Percentiles rank a stretch among this genome's conserved stretches.
Evolutionary conservation across 2,113 vertebrate genomes (phyloP).

Genomic region (Neodon shergylaensis): DNA sequence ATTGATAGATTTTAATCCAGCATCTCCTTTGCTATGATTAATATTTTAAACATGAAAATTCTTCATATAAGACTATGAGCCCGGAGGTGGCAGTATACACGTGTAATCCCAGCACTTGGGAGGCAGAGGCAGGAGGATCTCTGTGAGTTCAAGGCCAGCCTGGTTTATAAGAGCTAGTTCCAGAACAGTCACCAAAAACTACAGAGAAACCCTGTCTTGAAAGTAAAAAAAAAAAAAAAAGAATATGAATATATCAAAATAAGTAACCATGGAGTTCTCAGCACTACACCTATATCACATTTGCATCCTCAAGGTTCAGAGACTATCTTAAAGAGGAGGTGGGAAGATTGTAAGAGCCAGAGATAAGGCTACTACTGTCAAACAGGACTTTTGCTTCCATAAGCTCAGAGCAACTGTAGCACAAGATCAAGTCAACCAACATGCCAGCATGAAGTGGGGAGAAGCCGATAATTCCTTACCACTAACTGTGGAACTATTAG

Average conservation of each 20-base stretch:
- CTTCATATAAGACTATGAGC: not conserved
- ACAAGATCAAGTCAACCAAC: not conserved
- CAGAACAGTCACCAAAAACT: no score
- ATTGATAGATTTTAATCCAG: not conserved
- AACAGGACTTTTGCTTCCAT: not conserved
- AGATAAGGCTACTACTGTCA: no score
- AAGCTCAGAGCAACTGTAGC: not conserved
- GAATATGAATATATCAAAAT: not conserved
- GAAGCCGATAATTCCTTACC: not conserved
- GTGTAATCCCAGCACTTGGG: no score
- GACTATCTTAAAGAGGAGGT: not conserved
- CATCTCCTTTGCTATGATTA: not conserved
- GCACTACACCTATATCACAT: no score
- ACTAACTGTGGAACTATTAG: not conserved
- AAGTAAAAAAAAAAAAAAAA: no score
- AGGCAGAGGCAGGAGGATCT: no score
- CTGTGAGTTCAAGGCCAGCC: no score
- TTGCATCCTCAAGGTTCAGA: not conserved
- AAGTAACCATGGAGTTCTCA: no score
- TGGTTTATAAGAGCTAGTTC: no score
- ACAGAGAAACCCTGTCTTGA: no score
- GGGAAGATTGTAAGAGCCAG: no score
- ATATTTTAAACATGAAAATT: conserved; percentile 1
- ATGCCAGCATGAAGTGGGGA: not conserved
- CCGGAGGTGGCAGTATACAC: accelerated